A percentile compares a stretch with the other conserved stretches of the same genome.
Conservation (phyloP, 1,140 invertebrate genomes). For the Thaumetopoea pityocampa region DNA sequence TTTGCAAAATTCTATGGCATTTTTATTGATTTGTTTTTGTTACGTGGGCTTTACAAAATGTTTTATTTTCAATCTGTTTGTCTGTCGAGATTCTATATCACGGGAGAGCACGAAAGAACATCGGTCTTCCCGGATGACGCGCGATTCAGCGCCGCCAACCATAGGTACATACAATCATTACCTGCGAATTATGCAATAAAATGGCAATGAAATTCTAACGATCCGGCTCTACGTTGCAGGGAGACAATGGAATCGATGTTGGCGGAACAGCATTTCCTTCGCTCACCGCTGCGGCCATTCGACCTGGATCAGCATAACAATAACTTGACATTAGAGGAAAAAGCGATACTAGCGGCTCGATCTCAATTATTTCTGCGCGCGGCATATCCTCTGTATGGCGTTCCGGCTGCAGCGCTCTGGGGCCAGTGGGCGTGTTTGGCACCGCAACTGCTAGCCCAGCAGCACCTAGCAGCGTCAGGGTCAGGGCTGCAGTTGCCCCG, state of each 20-base stretch:
- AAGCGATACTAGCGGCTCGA: constrained; percentile 82
- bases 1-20: too few species aligned
- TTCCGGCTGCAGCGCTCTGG: constrained; percentile 76
- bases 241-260: constrained; percentile 90
- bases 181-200: too few species aligned
- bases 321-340: constrained; percentile 85
- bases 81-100: constrained; percentile 74
- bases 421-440: constrained; percentile 80
- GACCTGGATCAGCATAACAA: constrained; percentile 83
- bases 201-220: neutral
- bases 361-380: constrained; percentile 82
- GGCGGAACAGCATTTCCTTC: constrained; percentile 84
- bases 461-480: constrained; percentile 63
- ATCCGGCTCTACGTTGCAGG: constrained; percentile 70
- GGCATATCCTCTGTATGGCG: constrained; percentile 79
- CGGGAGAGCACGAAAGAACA: constrained; percentile 68
- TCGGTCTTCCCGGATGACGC: constrained; percentile 65
- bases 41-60: constrained; percentile 22
- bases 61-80: constrained; percentile 68
- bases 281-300: constrained; percentile 84
- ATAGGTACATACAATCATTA: constrained; percentile 62
- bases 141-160: constrained; percentile 61
- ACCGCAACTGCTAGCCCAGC: constrained; percentile 74
- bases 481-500: constrained; percentile 72
- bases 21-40: constrained; percentile 15